Evolutionary conservation across 2,797 vertebrate species (phyloP), one percentile per base, ranked within the genome.

Genomic region (Sciaenops ocellatus): DNA sequence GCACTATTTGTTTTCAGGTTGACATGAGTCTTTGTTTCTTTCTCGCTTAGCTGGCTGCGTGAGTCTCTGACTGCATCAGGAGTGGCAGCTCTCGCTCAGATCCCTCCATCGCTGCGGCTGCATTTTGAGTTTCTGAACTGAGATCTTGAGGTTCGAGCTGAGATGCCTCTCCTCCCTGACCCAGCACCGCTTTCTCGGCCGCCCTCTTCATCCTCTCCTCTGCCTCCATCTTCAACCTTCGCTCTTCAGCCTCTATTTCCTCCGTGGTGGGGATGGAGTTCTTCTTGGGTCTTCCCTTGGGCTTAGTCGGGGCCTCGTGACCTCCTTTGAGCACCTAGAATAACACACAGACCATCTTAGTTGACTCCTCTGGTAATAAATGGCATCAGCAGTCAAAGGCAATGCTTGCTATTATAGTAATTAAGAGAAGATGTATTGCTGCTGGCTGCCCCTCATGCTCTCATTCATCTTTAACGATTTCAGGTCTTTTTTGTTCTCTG

Each of bases 241-340:
- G 96, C 90, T 99, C 98, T 79, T 99, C 97, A 0, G 98, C 98
- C 92, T 99, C 98, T 0, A 99, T 98, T 83, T 99, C 98, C 92
- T 99, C 98, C 0, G 97, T 98, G 13, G 97, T 97, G 85, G 98
- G 98, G 86, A 99, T 99, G 61, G 98, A 99, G 92, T 99, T 99
- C 91, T 99, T 99, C 95, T 99, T 99, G n/a, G 98, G 98, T 67
- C 98, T 95, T 18, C 98, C 98, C 94, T 99, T 99, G 89, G 98
- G 98, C 88, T 99, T 99, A 0, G 98, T 99, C 16, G 98, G 98
- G 55, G 98, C 98, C 91, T 99, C 98, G 16, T 99, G 98, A 66
- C 98, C 98, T 79, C 98, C 98, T 95, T 99, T 99, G 77, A 99
- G 95, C 80, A 99, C 98, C 98, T 99, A 83, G 3, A 76, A 69